Evolutionary conservation across 2,113 vertebrate species (phyloP).

Genomic region (Toxostoma redivivum): DNA sequence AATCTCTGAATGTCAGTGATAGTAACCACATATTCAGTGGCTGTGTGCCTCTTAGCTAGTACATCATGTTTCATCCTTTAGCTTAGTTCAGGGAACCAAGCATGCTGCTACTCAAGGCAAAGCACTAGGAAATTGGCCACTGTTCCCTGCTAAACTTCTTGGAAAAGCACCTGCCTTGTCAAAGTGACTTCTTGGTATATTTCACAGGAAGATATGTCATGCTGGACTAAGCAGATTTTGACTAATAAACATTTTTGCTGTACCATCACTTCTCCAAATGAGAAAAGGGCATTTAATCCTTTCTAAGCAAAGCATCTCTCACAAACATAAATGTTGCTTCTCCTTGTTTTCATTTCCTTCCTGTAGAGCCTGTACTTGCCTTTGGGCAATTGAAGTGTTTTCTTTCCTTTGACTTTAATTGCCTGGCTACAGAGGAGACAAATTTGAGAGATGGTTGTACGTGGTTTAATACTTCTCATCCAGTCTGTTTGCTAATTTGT

Average conservation of each 20-base stretch:
- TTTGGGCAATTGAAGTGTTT: neutral
- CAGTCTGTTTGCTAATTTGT: neutral
- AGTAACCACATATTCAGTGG: neutral
- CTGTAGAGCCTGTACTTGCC: neutral
- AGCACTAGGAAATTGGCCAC: neutral
- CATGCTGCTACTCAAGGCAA: neutral
- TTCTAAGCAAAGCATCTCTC: neutral
- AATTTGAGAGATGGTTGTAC: neutral
- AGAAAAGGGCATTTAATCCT: neutral
- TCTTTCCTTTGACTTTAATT: neutral
- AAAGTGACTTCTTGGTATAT: neutral
- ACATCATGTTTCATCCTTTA: neutral
- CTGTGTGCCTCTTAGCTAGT: neutral
- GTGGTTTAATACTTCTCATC: neutral
- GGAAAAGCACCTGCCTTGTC: neutral
- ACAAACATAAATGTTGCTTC: neutral
- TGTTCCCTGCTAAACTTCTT: neutral
- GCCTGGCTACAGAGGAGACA: neutral
- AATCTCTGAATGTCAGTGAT: neutral
- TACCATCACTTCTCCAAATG: neutral
- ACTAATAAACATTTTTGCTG: neutral
- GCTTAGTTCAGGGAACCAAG: neutral
- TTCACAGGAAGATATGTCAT: neutral
- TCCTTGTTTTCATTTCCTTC: neutral
- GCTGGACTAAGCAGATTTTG: neutral